Percentiles rank a stretch among this genome's conserved stretches.
phyloP scores from a whole-genome alignment of 2,113 vertebrate genomes.

The Glaucidium brasilianum region DNA sequence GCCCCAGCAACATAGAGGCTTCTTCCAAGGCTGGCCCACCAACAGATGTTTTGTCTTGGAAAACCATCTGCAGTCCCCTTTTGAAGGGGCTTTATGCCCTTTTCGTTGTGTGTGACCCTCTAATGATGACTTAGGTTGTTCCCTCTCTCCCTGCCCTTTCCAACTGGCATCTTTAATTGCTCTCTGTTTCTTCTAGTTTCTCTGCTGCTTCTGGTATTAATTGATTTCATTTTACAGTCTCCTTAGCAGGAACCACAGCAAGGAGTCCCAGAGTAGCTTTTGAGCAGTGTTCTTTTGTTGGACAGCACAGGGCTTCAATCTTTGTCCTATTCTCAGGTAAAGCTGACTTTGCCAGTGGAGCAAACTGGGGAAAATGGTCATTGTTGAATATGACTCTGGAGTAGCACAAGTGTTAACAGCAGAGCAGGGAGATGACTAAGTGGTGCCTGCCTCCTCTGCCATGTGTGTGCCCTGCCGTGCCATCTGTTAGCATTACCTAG shows the following conservation, averaged over 20 bases:
- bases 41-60: background rate
- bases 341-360: background rate
- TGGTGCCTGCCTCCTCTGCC: background rate
- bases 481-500: slow-evolving; percentile 26
- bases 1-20: too few species aligned
- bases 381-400: background rate
- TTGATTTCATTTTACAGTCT: background rate
- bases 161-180: background rate
- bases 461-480: background rate
- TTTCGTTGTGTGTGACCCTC: background rate
- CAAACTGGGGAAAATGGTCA: background rate
- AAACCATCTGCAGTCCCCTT: background rate
- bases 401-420: background rate
- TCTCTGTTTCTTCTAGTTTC: background rate
- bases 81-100: background rate
- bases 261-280: background rate
- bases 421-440: slow-evolving; percentile 19
- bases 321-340: background rate
- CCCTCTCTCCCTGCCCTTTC: background rate
- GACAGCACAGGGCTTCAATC: background rate
- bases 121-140: background rate
- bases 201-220: background rate
- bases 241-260: background rate
- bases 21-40: background rate
- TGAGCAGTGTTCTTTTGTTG: background rate